A percentile compares a stretch with the other conserved stretches of the same genome.
Conservation (phyloP, 2,113 vertebrate genomes). For the Andinoacara biseriatus region DNA sequence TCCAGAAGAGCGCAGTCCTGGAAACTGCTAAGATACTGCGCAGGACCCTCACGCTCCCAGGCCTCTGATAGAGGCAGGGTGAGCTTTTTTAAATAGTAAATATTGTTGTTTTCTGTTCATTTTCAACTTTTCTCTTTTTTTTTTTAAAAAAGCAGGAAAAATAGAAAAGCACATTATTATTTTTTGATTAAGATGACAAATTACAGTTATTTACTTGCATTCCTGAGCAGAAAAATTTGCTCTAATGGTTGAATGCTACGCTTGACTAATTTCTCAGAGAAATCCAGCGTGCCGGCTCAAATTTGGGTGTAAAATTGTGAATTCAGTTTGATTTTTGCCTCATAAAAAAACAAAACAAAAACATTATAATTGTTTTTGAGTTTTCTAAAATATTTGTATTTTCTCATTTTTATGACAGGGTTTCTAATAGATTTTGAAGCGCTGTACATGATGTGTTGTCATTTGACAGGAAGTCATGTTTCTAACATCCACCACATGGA, state of each 20-base stretch:
- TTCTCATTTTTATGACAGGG: not conserved
- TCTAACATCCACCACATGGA: too few relatives aligned
- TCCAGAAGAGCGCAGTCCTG: too few relatives aligned
- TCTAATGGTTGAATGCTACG: not conserved
- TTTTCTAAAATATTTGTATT: not conserved
- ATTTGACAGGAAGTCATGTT: too few relatives aligned
- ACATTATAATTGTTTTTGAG: not conserved
- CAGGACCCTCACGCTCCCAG: too few relatives aligned
- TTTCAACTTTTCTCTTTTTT: not conserved
- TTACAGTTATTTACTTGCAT: not conserved
- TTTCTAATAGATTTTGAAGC: not conserved
- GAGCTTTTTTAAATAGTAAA: too few relatives aligned
- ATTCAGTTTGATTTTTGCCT: not conserved
- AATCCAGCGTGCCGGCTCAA: fast-evolving
- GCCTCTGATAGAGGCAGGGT: too few relatives aligned
- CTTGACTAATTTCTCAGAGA: not conserved
- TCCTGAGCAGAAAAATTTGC: not conserved
- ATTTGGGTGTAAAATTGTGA: not conserved
- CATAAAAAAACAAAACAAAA: fast-evolving
- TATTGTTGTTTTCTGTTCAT: too few relatives aligned
- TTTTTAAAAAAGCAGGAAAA: not conserved
- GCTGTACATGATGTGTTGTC: not conserved
- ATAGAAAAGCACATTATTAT: not conserved
- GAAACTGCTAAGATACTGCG: too few relatives aligned
- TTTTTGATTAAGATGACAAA: not conserved